These are phyloP conservation scores for Eulemur rubriventer DNA, from an alignment of 2,797 vertebrate genomes.

Conservation along the genomic window DNA sequence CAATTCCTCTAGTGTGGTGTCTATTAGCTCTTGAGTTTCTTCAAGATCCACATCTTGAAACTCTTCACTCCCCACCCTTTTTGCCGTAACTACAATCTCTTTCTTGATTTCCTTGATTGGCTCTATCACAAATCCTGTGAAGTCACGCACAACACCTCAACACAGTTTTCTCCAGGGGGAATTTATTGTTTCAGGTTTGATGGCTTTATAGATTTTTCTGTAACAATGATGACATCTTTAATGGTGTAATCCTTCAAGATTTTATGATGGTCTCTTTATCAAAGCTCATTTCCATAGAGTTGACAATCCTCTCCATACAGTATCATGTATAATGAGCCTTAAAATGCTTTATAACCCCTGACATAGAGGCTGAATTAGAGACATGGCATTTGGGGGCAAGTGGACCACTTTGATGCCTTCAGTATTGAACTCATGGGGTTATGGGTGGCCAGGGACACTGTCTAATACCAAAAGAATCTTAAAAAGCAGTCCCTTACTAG, in stretches of 20 bases:
- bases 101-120: neutral
- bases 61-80: neutral
- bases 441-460: neutral
- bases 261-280: neutral
- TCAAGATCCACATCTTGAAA: neutral
- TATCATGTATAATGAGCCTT: neutral
- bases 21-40: neutral
- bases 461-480: neutral
- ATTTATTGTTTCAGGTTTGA: neutral
- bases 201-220: neutral
- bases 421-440: neutral
- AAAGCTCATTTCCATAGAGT: neutral
- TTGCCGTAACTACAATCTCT: neutral
- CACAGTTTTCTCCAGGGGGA: neutral
- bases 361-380: neutral
- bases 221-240: neutral
- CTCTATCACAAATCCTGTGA: neutral
- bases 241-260: neutral
- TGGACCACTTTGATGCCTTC: neutral
- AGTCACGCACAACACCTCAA: neutral
- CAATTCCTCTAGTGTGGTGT: neutral
- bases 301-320: neutral
- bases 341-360: neutral
- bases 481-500: neutral
- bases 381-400: neutral